Base-by-base conservation (phyloP, 1,140 invertebrate species). In the Neodiprion virginianus region DNA sequence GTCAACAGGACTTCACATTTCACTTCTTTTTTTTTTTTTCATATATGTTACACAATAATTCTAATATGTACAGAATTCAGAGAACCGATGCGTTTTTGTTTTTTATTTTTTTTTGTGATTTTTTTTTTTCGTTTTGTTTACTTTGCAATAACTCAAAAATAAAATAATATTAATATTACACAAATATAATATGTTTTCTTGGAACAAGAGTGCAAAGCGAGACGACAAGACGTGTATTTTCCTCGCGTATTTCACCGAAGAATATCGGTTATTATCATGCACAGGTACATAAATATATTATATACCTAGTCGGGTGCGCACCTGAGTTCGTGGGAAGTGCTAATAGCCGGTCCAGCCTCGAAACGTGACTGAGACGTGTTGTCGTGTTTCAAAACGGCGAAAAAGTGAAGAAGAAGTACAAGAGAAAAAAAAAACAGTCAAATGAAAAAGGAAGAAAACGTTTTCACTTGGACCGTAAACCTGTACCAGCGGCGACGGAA, bases 81-180 rank as follows among this genome's bases (percentile, higher is more conserved):
- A 23, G 40, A 47, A 47, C 17, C 28, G 28, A 40, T 40, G 28
- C 5, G 28, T 40, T 40, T 40, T 65, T 17, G 17, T 65, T 65
- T 1, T 14, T 14, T 14, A 3, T 3, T 17, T 65, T 17, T 65
- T 17, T 65, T 65, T 65, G 12, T 14, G 17, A 14, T 65, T 65
- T 65, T 65, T 14, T 65, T 14, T 65, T 65, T 17, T 69, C 23
- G 17, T 47, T 69, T 69, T 23, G 40, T 69, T 69, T 69, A 11
- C 21, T 69, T 69, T 47, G 40, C 67, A 69, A 69, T 69, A 69
- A 69, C 67, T 69, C 67, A 47, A 47, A 47, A 47, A 69, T 69
- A 83, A 79, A 84, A 78, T 83, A 82, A 81, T 84, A 82, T 79
- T 85, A 83, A 79, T 84, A 83, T 85, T 85, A 83, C 81, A 85